Conservation (phyloP, 2,797 vertebrate species). For the Gymnocypris eckloni region DNA sequence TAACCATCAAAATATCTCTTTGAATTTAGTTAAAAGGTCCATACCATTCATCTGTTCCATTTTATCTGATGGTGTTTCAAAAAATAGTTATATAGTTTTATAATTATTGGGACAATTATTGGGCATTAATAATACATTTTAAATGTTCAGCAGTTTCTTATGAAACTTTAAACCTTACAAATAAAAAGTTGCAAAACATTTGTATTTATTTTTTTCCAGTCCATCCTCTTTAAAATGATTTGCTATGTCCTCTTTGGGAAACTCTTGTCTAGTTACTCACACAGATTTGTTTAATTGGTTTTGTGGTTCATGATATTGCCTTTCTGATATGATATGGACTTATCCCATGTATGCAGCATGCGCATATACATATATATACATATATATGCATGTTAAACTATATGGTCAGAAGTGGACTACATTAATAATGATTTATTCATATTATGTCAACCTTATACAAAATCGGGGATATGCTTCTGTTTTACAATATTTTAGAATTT, state of each 20-base stretch:
- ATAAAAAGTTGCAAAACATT: neutral
- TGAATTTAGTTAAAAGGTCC: neutral
- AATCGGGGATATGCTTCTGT: neutral
- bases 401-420: neutral
- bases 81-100: neutral
- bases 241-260: neutral
- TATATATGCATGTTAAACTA: neutral
- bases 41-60: neutral
- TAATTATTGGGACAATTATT: neutral
- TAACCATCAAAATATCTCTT: neutral
- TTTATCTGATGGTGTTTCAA: neutral
- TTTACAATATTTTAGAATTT: neutral
- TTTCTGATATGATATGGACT: neutral
- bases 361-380: too few relatives aligned
- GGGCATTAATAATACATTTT: neutral
- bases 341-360: neutral
- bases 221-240: neutral
- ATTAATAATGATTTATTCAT: neutral
- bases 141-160: neutral
- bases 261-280: neutral
- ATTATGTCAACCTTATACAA: neutral
- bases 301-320: neutral
- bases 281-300: neutral
- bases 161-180: neutral
- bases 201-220: too few relatives aligned